phyloP scores from a whole-genome alignment of 2,888 invertebrate genomes.

The Schrankia costaestrigalis region DNA sequence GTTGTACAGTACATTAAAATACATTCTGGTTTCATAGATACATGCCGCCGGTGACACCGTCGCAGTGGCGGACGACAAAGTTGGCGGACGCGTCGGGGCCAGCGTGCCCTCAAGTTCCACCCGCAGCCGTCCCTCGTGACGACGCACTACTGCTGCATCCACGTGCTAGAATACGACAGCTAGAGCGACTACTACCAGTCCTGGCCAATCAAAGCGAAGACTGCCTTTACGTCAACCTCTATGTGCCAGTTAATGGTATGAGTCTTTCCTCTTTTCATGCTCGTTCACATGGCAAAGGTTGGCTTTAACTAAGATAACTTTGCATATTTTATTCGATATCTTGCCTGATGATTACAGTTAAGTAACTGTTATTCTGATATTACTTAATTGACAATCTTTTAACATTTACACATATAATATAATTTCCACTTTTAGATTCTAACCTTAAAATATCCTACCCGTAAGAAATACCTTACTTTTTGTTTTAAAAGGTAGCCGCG shows the following conservation, averaged over 20 bases:
- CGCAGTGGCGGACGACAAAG: conserved; percentile 90
- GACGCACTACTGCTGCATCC: conserved; percentile 88
- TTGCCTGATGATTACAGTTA: too few relatives aligned
- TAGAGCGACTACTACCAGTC: conserved; percentile 90
- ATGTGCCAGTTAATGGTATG: conserved; percentile 88
- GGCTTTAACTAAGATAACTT: too few relatives aligned
- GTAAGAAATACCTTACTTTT: too few relatives aligned
- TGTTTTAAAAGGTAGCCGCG: too few relatives aligned
- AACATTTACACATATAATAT: too few relatives aligned
- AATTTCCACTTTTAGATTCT: too few relatives aligned
- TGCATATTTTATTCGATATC: too few relatives aligned
- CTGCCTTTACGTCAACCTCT: conserved; percentile 98
- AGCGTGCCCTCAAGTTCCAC: conserved; percentile 92
- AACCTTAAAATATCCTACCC: too few relatives aligned
- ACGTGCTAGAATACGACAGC: conserved; percentile 89
- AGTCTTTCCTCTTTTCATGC: conserved; percentile 1
- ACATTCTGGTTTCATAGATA: conserved; percentile 79
- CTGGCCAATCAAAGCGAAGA: conserved; percentile 97
- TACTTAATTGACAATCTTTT: too few relatives aligned
- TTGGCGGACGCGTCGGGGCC: conserved; percentile 90
- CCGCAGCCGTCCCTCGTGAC: conserved; percentile 68
- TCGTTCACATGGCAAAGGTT: too few relatives aligned
- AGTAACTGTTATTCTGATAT: too few relatives aligned
- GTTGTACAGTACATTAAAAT: background rate
- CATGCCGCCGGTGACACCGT: conserved; percentile 96